Evolutionary conservation across 2,888 invertebrate genomes (phyloP), one percentile per base, ranked within the genome.

Genomic region (Platynereis dumerilii): DNA sequence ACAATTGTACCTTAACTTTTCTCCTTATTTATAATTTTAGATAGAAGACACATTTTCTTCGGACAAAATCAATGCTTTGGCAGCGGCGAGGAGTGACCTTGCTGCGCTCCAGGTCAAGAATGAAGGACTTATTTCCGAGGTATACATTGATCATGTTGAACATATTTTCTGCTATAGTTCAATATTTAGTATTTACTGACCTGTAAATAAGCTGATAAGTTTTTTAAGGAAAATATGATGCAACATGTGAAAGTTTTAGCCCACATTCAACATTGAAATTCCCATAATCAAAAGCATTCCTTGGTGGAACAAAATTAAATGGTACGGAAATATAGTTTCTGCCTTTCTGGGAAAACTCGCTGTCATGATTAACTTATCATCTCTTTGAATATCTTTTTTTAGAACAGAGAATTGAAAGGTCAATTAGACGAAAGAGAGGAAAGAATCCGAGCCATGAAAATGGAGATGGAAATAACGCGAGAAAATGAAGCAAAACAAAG

Each of bases 371-470:
- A n/a, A n/a, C n/a, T n/a, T n/a, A n/a, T n/a, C n/a, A n/a, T n/a
- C n/a, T n/a, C n/a, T n/a, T n/a, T n/a, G n/a, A n/a, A n/a, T n/a
- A n/a, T n/a, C n/a, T n/a, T n/a, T n/a, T n/a, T n/a, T 17, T 60
- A 81, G 81, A 60, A 78, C 10, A 58, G 73, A 58, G 81, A 81
- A 42, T 53, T 74, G 20, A 76, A 80, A 59, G 71, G 70, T 61
- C 79, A 81, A 67, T 53, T 80, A 55, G 79, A 83, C 52, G 68
- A 72, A n/a, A 78, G 76, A 69, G 82, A 83, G 55, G 74, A 80
- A 28, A 78, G 75, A 69, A 75, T 83, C 20, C 77, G 75, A 48
- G 81, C 82, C 64, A 61, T 80, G 28, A 75, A 77, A 54, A 62
- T 73, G 28, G 71, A 78, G 48, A 65, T 77, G 56, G 82, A 84